phyloP scores from a whole-genome alignment of 2,113 vertebrate genomes.

The Corvus moneduloides region DNA sequence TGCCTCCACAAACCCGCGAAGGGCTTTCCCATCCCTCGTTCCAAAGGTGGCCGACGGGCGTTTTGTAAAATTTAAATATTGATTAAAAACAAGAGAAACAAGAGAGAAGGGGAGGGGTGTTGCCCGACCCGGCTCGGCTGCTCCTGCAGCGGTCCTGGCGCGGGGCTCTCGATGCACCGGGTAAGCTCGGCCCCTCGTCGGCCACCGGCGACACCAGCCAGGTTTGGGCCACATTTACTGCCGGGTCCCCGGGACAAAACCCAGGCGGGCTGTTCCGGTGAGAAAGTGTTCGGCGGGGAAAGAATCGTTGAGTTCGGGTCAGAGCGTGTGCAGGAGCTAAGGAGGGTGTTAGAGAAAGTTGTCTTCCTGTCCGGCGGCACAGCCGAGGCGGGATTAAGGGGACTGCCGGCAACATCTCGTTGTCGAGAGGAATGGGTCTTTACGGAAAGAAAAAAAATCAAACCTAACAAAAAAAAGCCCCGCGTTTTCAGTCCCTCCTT shows the following conservation, averaged over 20 bases:
- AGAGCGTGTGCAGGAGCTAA: not conserved
- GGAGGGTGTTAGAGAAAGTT: not conserved
- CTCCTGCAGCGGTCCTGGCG: not conserved
- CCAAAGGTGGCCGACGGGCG: not conserved
- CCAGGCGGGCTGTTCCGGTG: not conserved
- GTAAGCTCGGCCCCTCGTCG: not conserved
- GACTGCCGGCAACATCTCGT: not conserved
- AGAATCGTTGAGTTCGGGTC: not conserved
- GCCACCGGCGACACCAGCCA: not conserved
- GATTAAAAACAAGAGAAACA: accelerated
- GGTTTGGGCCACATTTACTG: not conserved
- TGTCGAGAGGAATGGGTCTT: not conserved
- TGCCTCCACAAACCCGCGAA: not conserved
- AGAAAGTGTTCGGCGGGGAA: not conserved
- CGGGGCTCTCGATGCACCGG: not conserved
- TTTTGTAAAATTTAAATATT: not conserved
- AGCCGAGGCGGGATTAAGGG: not conserved
- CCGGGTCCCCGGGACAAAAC: not conserved
- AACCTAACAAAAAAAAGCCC: not conserved
- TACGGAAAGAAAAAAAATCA: not conserved
- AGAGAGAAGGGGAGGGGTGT: not conserved
- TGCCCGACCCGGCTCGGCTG: not conserved
- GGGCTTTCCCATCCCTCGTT: not conserved
- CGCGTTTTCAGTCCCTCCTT: not conserved
- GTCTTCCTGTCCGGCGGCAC: not conserved